Base-by-base conservation (phyloP, 2,888 invertebrate species). In the Tromatobia lineatoria region DNA sequence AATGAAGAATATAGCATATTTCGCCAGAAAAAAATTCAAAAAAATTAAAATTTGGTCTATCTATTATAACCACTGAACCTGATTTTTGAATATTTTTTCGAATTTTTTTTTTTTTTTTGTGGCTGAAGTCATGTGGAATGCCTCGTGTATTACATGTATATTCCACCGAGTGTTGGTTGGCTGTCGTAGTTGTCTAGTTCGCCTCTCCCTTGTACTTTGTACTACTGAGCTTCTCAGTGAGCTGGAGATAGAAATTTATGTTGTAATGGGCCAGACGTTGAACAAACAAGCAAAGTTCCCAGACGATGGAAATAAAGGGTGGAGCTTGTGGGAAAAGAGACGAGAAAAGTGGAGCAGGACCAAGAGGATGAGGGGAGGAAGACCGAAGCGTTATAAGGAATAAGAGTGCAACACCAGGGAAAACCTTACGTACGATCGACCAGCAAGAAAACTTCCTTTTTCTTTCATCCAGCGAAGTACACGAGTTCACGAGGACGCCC, bases 211-310 rank as follows among this genome's bases (percentile, higher is more conserved):
- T 23, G 50, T 47, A 20, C 38, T 67, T 52, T 42, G 15, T 66
- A 47, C 64, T 64, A 61, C 69, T 11, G 45, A 57, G 69, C 64
- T 52, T 52, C 66, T 45, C 64, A 34, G 25, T 38, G 34, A 54
- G 70, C 79, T 66, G 45, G 82, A 82, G 64, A 80, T 82, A 80
- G 73, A 80, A 86, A 82, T 86, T 86, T 86, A 86, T 85, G 77
- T 82, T 74, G 85, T 64, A 79, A 82, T 80, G 80, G 75, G 38
- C 82, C 80, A 79, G 86, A 85, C 85, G 66, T 85, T 82, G 81
- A 79, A 82, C 85, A 80, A 88, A 88, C 86, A 88, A 87, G 80
- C 71, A 75, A 88, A 87, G 83, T 88, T 88, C 75, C 79, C 83
- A 83, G 87, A 86, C 80, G 85, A 82, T 74, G 81, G 69, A 80